Conservation (phyloP, 1,140 invertebrate species). For the Andrena cerasifolii region DNA sequence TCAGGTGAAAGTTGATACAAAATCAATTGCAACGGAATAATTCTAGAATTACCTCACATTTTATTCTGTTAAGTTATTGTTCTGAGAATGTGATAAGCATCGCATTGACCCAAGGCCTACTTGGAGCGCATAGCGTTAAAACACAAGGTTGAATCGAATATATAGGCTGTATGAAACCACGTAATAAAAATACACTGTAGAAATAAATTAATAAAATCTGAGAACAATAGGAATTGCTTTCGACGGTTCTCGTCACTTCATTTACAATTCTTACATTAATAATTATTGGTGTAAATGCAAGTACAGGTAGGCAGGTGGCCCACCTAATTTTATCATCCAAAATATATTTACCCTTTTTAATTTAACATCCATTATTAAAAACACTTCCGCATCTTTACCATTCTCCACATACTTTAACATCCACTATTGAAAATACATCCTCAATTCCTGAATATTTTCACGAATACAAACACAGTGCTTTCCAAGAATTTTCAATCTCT, state of each 20-base stretch:
- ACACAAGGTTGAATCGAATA: neutral
- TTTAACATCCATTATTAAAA: no score
- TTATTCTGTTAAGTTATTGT: constrained; percentile 5
- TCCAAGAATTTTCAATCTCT: no score
- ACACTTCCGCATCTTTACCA: no score
- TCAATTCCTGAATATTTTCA: no score
- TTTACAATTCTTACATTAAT: neutral
- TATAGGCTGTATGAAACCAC: neutral
- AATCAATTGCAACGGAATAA: constrained; percentile 5
- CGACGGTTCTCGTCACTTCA: no score
- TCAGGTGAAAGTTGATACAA: constrained; percentile 6
- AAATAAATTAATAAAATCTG: neutral
- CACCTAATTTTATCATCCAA: no score
- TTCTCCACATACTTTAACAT: no score
- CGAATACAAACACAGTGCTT: no score
- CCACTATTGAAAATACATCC: no score
- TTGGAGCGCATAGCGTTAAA: neutral
- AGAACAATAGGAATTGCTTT: neutral
- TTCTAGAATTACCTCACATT: neutral
- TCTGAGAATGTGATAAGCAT: neutral
- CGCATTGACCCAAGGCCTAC: neutral
- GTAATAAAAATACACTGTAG: neutral
- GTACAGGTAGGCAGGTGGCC: no score
- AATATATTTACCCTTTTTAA: no score
- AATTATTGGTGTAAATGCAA: no score